Evolutionary conservation across 2,797 vertebrate species (phyloP).

Genomic region (Myiothlypis coronata): DNA sequence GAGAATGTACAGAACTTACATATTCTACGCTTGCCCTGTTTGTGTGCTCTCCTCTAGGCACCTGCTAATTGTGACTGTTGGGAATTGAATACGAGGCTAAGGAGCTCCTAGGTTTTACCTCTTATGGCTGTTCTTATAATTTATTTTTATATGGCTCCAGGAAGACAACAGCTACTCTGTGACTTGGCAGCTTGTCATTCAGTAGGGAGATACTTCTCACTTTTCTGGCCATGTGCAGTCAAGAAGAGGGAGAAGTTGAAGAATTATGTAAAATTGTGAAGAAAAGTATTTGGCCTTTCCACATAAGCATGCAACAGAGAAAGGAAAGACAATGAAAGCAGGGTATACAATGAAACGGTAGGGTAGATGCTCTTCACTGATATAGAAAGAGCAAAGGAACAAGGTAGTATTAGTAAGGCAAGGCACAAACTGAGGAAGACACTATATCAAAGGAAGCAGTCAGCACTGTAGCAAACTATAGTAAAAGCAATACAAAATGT

Average conservation of each 20-base stretch:
- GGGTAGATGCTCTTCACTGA: not conserved
- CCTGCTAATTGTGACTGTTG: not conserved
- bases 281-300: not conserved
- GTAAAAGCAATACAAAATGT: not conserved
- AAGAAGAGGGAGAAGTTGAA: not conserved
- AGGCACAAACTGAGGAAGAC: not conserved
- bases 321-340: not conserved
- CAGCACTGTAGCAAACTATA: not conserved
- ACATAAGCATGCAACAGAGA: not conserved
- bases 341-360: not conserved
- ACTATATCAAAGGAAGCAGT: not conserved
- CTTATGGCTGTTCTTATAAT: not conserved
- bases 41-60: not conserved
- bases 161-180: not conserved
- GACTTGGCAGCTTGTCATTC: not conserved
- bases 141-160: not conserved
- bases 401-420: not conserved
- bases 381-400: not conserved
- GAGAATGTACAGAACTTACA: not conserved
- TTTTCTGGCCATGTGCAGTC: not conserved
- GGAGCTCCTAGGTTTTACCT: not conserved
- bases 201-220: not conserved
- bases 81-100: not conserved
- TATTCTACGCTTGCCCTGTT: not conserved
- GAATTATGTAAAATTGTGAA: not conserved